Evolutionary conservation across 2,797 vertebrate species (phyloP), one percentile per base, ranked within the genome.

Genomic region (Danio kyathit): DNA sequence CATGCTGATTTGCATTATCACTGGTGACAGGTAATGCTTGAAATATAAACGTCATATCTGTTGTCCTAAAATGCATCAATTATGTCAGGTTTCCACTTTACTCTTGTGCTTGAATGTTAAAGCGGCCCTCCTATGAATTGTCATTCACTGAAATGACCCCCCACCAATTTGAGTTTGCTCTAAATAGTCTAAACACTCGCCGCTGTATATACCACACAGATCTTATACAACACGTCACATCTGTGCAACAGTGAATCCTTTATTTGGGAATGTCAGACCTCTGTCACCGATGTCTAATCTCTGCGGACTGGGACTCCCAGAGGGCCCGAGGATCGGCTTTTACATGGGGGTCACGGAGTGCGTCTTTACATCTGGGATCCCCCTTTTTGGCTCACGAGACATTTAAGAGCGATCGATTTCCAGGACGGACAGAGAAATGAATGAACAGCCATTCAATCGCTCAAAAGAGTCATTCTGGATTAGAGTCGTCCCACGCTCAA

Each of bases 281-380:
- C 19, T 51, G 17, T 59, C 65, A 79, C 56, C 10, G n/a, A 52
- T 52, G 57, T 46, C 56, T 61, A 70, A 79, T 49, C 65, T 70
- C 54, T 16, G 29, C 6, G 10, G 57, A 76, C 29, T 19, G 0
- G 11, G 52, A 57, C 38, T 67, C 41, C 75, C 63, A n/a, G 40
- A 19, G 38, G 54, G 29, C 49, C 66, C 66, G 52, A 4, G 16
- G 75, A 59, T 13, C 21, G 4, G 51, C 43, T 48, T 77, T 49
- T 19, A 40, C 54, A 48, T 48, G 29, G 48, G 52, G 21, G 9
- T 29, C 46, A 67, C 51, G 9, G 76, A 78, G 76, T 19, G 46
- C 65, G 52, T 63, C 38, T 14, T 69, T 71, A 71, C 66, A 63
- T n/a, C 8, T 51, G 76, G 76, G 51, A 59, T 63, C 44, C 76